Evolutionary conservation across 2,797 vertebrate species (phyloP), one percentile per base, ranked within the genome.

Genomic region (Aeoliscus strigatus): DNA sequence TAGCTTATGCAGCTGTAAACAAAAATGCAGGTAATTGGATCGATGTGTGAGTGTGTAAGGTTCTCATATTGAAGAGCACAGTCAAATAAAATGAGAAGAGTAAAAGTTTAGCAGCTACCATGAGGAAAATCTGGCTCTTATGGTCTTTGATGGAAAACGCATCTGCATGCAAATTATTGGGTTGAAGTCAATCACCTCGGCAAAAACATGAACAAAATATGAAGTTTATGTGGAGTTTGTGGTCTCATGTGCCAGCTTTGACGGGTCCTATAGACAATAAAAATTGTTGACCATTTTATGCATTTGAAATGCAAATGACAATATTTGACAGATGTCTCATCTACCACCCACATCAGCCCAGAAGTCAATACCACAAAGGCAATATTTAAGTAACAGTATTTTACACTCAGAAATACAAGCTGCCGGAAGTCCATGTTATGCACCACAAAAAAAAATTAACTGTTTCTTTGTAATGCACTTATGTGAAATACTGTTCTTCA

Each of bases 11-110:
- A 43, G 39, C 53, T 35, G 36, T 58, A 67, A 70, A 77, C 62
- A 73, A 46, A 66, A 44, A 44, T 6, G 16, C 23, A 24, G 42
- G 16, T 64, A 58, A 46, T 47, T 47, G 16, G 31, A 60, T 57
- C 8, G 49, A 57, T 13, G 2, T 54, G 64, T 53, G 70, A 60
- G 69, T 24, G 65, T 63, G 44, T 54, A 26, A 51, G 13, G 15
- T 32, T 30, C 10, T 44, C 16, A 7, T 56, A 43, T 58, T 25
- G 36, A 18, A 27, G 24, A 10, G 7, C 12, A 17, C 33, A 35
- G 27, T 37, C 23, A 56, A 15, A 54, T 49, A 34, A 47, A 65
- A 50, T 42, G 25, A 65, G 21, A 47, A 16, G 24, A 37, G 8
- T 34, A 50, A 40, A 57, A 42, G 25, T 28, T 52, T 38, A 63